A percentile compares a stretch with the other conserved stretches of the same genome.
Conservation (phyloP, 2,888 invertebrate genomes). For the Tachina lurida region DNA sequence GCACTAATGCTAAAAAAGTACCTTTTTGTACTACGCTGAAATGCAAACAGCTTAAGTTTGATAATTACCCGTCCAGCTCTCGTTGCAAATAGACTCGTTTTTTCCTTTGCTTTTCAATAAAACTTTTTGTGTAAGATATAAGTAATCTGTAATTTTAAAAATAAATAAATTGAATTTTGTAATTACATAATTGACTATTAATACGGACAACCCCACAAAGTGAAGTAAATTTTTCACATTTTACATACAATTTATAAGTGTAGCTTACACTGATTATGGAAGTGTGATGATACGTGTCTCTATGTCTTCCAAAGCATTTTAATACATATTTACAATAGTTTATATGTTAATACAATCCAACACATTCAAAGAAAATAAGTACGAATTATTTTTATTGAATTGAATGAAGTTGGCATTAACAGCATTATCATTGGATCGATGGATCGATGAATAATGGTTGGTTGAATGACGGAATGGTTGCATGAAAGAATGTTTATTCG, state of each 20-base stretch:
- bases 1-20: too few relatives aligned
- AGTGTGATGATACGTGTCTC: slow-evolving; percentile 27
- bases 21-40: too few relatives aligned
- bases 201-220: too few relatives aligned
- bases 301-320: neutral
- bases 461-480: slow-evolving; percentile 12
- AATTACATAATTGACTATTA: too few relatives aligned
- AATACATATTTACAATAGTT: neutral
- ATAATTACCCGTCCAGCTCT: too few relatives aligned
- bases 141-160: too few relatives aligned
- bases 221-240: slow-evolving; percentile 77
- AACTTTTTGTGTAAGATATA: too few relatives aligned
- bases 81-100: too few relatives aligned
- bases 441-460: slow-evolving; percentile 14
- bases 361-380: slow-evolving; percentile 35
- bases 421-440: slow-evolving; percentile 39
- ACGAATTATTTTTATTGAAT: slow-evolving; percentile 67
- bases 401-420: slow-evolving; percentile 63
- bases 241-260: slow-evolving; percentile 75
- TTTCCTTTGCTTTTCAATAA: too few relatives aligned
- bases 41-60: too few relatives aligned
- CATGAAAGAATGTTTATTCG: neutral
- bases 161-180: too few relatives aligned
- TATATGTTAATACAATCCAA: slow-evolving; percentile 16
- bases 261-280: slow-evolving; percentile 30